A percentile compares a stretch with the other conserved stretches of the same genome.
Conservation (phyloP, 2,797 vertebrate genomes). For the Pangasius macronema region DNA sequence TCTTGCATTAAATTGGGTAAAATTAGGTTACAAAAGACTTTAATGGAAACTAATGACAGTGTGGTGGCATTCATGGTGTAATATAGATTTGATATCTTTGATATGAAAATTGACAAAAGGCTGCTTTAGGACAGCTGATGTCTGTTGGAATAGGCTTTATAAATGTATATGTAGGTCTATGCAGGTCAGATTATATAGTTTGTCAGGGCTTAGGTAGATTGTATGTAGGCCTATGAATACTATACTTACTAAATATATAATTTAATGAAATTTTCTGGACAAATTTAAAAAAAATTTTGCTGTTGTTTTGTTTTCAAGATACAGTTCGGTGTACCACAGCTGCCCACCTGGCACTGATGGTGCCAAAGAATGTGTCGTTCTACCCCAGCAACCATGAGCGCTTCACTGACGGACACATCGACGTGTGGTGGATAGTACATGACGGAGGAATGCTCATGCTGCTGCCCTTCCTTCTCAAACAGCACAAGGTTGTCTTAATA, state of each 20-base stretch:
- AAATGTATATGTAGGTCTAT: not conserved
- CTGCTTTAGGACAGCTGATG: not conserved
- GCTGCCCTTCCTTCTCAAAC: slow-evolving; percentile 94
- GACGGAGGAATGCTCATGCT: slow-evolving; percentile 99
- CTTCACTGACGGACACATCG: slow-evolving; percentile 94
- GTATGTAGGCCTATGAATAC: not conserved
- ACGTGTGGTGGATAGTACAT: slow-evolving; percentile 99
- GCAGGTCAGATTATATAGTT: not conserved
- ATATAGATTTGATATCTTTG: not conserved
- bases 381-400: slow-evolving; percentile 97
- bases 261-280: not conserved
- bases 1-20: not conserved
- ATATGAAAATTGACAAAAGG: not conserved
- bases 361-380: slow-evolving; percentile 97
- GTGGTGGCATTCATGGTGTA: not conserved
- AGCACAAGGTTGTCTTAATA: slow-evolving; percentile 85
- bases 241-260: not conserved
- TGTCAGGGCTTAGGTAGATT: not conserved
- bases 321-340: slow-evolving; percentile 96
- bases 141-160: not conserved
- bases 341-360: slow-evolving; percentile 92
- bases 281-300: not conserved
- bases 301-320: slow-evolving; percentile 70
- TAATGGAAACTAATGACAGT: not conserved
- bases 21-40: not conserved